Conservation (phyloP, 2,888 invertebrate genomes). For the Panzeria rudis region DNA sequence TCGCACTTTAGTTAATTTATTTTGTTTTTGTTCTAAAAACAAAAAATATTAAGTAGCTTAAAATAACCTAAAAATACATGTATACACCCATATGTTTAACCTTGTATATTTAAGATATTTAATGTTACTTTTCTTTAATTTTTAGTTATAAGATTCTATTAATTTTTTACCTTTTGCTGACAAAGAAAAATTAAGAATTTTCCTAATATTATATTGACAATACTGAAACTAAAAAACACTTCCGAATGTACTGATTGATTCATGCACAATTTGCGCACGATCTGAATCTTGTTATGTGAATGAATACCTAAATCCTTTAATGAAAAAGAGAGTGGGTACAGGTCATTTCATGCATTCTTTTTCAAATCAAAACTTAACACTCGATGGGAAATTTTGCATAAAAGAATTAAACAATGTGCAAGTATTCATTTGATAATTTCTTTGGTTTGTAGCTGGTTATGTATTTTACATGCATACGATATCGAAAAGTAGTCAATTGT, state of each 20-base stretch:
- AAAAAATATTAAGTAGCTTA: no score
- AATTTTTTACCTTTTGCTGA: no score
- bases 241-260: not conserved
- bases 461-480: not conserved
- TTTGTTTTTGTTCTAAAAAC: no score
- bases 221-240: no score
- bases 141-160: no score
- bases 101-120: no score
- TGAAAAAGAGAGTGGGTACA: not conserved
- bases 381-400: not conserved
- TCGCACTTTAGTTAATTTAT: no score
- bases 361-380: not conserved
- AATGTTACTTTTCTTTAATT: no score
- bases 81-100: no score
- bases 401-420: not conserved
- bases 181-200: no score
- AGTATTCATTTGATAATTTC: not conserved
- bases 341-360: not conserved
- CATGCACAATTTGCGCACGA: not conserved
- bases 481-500: slow-evolving; percentile 50
- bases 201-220: no score
- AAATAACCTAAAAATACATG: no score
- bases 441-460: not conserved
- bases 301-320: not conserved
- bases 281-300: not conserved